Conservation (phyloP, 2,797 vertebrate genomes). For the Botia almorhae region DNA sequence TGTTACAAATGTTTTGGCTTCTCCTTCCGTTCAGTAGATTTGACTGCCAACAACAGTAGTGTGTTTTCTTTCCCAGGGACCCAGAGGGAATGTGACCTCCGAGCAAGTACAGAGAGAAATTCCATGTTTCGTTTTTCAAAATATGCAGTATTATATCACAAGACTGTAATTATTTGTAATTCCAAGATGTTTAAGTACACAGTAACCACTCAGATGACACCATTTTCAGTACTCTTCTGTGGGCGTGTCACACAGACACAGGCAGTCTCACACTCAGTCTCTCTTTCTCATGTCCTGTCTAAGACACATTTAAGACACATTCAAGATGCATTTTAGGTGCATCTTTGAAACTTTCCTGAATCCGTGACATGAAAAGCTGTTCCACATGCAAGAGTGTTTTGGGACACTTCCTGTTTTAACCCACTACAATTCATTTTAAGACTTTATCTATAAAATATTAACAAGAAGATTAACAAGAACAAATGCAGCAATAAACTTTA, state of each 20-base stretch:
- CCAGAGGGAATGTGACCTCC: slow-evolving; percentile 66
- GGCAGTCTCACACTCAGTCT: too few relatives aligned
- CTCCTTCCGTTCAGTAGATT: slow-evolving; percentile 69
- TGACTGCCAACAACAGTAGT: slow-evolving; percentile 69
- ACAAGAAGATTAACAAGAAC: background rate
- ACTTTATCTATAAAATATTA: background rate
- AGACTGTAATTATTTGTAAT: background rate
- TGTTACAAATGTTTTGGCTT: slow-evolving; percentile 79
- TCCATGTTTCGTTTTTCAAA: background rate
- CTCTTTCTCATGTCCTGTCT: too few relatives aligned
- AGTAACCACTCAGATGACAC: too few relatives aligned
- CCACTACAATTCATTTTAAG: background rate
- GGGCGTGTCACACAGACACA: background rate
- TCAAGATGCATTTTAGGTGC: too few relatives aligned
- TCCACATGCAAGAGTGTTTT: too few relatives aligned
- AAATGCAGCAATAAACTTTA: background rate
- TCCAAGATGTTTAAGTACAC: background rate
- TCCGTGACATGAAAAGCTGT: too few relatives aligned
- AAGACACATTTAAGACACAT: too few relatives aligned
- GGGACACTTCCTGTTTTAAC: background rate
- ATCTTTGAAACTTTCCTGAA: too few relatives aligned
- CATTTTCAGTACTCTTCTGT: background rate
- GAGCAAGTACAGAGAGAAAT: slow-evolving; percentile 49
- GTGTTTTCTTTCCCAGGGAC: slow-evolving; percentile 74
- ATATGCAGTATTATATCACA: background rate